These are phyloP conservation scores for Odontamblyopus rebecca DNA, from an alignment of 2,797 vertebrate genomes.

Conservation along the genomic window DNA sequence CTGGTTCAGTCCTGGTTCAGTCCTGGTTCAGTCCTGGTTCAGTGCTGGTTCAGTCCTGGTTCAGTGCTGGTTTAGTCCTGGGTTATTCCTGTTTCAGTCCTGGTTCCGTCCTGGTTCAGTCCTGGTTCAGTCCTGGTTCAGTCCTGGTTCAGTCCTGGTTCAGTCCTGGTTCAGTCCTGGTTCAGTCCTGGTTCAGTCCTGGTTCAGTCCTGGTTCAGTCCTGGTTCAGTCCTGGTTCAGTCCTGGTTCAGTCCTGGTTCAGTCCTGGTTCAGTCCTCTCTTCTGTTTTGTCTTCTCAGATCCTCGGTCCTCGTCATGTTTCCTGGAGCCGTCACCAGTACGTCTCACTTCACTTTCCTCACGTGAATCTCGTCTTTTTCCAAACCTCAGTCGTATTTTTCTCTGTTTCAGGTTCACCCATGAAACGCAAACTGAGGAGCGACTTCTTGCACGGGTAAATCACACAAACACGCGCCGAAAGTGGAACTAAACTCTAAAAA, in stretches of 20 bases:
- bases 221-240: too few relatives aligned
- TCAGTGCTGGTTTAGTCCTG: background rate
- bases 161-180: background rate
- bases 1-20: too few relatives aligned
- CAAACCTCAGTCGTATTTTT: background rate
- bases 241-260: background rate
- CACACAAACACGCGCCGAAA: too few relatives aligned
- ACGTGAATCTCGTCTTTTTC: too few relatives aligned
- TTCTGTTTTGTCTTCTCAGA: background rate
- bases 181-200: background rate
- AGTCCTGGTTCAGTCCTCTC: background rate
- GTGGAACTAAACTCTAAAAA: too few relatives aligned
- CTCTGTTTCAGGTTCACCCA: conserved; percentile 65
- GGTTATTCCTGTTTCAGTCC: too few relatives aligned
- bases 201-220: background rate
- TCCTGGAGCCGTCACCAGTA: conserved; percentile 76
- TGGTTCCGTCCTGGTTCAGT: background rate
- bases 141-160: background rate
- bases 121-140: background rate
- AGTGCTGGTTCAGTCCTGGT: background rate
- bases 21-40: background rate
- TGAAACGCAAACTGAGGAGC: conserved; percentile 51
- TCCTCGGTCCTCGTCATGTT: conserved; percentile 59
- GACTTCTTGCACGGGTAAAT: conserved; percentile 60
- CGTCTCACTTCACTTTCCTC: conserved; percentile 24